These are phyloP conservation scores for Apotomis capreana DNA, from an alignment of 2,888 invertebrate species.

Conservation along the genomic window DNA sequence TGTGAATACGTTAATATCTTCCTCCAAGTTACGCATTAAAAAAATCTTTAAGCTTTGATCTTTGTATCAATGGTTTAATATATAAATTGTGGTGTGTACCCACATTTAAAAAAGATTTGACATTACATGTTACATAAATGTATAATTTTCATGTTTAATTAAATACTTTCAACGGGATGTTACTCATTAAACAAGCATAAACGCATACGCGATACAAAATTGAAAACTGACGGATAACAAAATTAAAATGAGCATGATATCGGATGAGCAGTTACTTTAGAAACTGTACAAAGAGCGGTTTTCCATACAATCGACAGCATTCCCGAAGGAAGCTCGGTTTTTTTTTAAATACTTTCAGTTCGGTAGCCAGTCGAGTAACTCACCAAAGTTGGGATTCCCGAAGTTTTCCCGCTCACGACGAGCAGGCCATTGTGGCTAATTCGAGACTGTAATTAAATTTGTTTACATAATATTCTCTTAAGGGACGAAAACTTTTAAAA, in stretches of 20 bases:
- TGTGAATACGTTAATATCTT: too few species aligned
- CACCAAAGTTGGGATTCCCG: conserved; percentile 70
- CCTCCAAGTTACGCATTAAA: too few species aligned
- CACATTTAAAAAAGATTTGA: too few species aligned
- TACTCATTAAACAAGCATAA: too few species aligned
- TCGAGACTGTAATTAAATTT: conserved; percentile 79
- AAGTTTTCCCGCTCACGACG: conserved; percentile 73
- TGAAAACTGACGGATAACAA: neutral
- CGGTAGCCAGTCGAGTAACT: conserved; percentile 62
- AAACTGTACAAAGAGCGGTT: conserved; percentile 21
- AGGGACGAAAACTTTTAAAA: conserved; percentile 64
- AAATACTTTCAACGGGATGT: too few species aligned
- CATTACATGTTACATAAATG: too few species aligned
- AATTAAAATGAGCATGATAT: conserved; percentile 9
- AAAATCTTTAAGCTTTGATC: too few species aligned
- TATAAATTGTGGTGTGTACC: too few species aligned
- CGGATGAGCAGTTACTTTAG: conserved; percentile 22
- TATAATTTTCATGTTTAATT: too few species aligned
- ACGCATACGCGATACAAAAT: neutral
- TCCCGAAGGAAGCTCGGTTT: conserved; percentile 56
- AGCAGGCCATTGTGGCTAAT: conserved; percentile 77
- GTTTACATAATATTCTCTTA: conserved; percentile 74
- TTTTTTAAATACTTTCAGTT: conserved; percentile 65
- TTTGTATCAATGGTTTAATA: too few species aligned
- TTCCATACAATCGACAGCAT: conserved; percentile 33